Conservation (phyloP, 2,888 invertebrate species). For the Holacanthella duospinosa region DNA sequence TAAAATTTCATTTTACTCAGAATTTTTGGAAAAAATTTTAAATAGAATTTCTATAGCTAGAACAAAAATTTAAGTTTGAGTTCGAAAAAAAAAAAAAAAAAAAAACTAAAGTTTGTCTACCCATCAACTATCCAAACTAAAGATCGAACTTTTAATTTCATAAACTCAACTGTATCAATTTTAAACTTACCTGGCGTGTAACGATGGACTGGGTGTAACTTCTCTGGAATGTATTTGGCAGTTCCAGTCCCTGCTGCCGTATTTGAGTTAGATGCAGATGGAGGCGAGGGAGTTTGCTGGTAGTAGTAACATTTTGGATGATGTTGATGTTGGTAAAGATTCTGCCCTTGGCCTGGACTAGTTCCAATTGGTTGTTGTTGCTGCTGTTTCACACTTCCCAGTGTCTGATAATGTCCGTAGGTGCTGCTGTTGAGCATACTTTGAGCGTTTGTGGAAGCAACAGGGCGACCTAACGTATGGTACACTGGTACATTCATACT, state of each 20-base stretch:
- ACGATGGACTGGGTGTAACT: conserved; percentile 36
- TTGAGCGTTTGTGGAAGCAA: conserved; percentile 27
- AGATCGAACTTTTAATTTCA: neutral
- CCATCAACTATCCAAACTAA: neutral
- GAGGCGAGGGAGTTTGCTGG: conserved; percentile 21
- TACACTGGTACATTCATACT: conserved; percentile 33
- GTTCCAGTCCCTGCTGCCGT: conserved; percentile 12
- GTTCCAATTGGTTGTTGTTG: conserved; percentile 9
- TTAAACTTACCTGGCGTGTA: conserved; percentile 35
- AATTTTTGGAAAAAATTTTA: neutral
- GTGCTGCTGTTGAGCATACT: conserved; percentile 30
- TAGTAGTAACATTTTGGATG: conserved; percentile 37
- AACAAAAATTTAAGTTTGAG: too few species aligned
- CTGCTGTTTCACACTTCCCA: conserved; percentile 30
- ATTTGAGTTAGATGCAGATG: conserved; percentile 12
- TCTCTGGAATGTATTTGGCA: conserved; percentile 35
- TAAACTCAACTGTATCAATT: neutral
- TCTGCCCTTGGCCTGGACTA: conserved; percentile 7
- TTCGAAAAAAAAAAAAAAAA: neutral
- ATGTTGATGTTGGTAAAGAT: conserved; percentile 29
- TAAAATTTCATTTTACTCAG: neutral
- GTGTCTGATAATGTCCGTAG: conserved; percentile 34
- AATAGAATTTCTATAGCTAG: too few species aligned
- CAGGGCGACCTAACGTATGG: conserved; percentile 29
- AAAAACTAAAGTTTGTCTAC: neutral